Base-by-base conservation (phyloP, 2,888 invertebrate genomes). In the Chelonus formosanus region DNA sequence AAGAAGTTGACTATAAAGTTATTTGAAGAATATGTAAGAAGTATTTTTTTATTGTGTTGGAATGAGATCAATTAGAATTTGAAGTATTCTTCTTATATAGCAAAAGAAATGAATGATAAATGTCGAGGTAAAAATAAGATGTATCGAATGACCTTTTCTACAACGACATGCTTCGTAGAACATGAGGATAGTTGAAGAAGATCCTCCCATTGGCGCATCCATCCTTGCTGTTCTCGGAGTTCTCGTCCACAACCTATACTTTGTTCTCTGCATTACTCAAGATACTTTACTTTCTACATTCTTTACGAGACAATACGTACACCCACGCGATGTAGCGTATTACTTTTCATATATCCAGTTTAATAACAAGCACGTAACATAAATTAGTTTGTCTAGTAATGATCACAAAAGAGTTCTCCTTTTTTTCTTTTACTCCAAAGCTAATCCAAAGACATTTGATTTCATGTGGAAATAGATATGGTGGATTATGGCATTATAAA, bases 281-380 rank as follows among this genome's bases (percentile, higher is more conserved):
- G 80, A 61, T 71, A 68, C 80, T 79, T 81, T 81, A 82, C 83
- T 83, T 83, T 83, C 82, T 82, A 83, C 83, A 82, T 83, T 83
- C 81, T 81, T 75, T 70, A 67, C 73, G 76, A 74, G 79, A 82
- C 81, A 81, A 83, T 81, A 80, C 72, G 73, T 76, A 76, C 78
- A 78, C 77, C 77, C 74, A 78, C 80, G 74, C 74, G 70, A 70
- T 59, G 63, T 71, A 55, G 64, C 68, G 65, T 74, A 68, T 75
- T 63, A 62, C 56, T 53, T 47, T 50, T 55, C 59, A 57, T 63
- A 44, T 36, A 58, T 55, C 50, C 64, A 44, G 43, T 60, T 60
- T 66, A 66, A 66, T 66, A 56, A 56, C 55, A 52, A 66, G 61
- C 44, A 61, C 52, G 40, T 48, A 35, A 44, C 40, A 66, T 61